A percentile compares a stretch with the other conserved stretches of the same genome.
These are phyloP conservation scores for Plagodis dolabraria DNA, from an alignment of 2,888 invertebrate genomes.

Conservation along the genomic window DNA sequence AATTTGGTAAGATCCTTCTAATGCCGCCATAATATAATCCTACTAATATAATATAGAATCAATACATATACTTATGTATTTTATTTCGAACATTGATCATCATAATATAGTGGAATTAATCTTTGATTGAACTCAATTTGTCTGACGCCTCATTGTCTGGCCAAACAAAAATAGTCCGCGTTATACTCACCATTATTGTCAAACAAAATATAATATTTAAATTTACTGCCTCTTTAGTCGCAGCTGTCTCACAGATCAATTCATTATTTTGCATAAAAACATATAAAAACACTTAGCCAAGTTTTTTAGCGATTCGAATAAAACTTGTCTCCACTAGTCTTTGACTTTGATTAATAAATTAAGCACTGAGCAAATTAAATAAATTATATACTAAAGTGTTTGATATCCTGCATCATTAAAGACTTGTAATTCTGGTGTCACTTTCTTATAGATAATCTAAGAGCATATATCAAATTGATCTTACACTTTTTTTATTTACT, in stretches of 20 bases:
- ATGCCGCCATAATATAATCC: too few relatives aligned
- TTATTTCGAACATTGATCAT: too few relatives aligned
- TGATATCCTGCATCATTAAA: slow-evolving; percentile 1
- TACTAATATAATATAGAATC: too few relatives aligned
- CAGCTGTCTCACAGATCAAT: not conserved
- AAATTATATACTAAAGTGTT: slow-evolving; percentile 8
- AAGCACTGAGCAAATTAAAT: too few relatives aligned
- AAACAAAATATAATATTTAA: not conserved
- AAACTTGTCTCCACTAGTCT: slow-evolving; percentile 25
- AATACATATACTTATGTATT: too few relatives aligned
- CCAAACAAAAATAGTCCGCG: not conserved
- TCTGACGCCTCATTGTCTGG: not conserved
- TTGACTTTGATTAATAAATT: not conserved
- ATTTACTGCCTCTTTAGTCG: slow-evolving; percentile 4
- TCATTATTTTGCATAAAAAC: slow-evolving; percentile 14
- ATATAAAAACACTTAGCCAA: slow-evolving; percentile 27
- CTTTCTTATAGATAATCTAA: slow-evolving; percentile 13
- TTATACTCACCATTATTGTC: not conserved
- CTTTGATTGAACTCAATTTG: not conserved
- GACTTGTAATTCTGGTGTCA: not conserved
- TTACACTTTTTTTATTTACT: too few relatives aligned
- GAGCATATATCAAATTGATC: too few relatives aligned
- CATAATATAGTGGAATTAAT: not conserved
- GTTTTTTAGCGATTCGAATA: slow-evolving; percentile 26
- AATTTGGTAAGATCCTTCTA: too few relatives aligned